Conservation (phyloP, 1,140 invertebrate genomes). For the Anagrus nilaparvatae region DNA sequence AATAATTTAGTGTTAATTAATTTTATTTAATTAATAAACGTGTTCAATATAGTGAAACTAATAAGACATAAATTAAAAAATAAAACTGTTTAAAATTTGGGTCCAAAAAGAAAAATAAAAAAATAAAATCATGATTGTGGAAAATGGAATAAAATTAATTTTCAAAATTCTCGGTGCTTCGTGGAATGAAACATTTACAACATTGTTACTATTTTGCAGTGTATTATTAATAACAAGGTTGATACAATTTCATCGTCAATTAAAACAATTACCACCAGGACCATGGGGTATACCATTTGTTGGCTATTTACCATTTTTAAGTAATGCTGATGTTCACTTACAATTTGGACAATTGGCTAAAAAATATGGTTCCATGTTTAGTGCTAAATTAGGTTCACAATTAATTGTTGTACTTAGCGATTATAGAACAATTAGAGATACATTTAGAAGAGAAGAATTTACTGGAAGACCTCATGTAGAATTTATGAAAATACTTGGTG, state of each 20-base stretch:
- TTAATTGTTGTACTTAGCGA: slow-evolving; percentile 77
- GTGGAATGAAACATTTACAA: slow-evolving; percentile 22
- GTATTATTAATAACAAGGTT: slow-evolving; percentile 40
- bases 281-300: slow-evolving; percentile 75
- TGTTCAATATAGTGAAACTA: no score
- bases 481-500: slow-evolving; percentile 75
- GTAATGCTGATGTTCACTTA: slow-evolving; percentile 64
- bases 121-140: slow-evolving; percentile 34
- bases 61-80: no score
- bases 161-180: slow-evolving; percentile 20
- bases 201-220: slow-evolving; percentile 44
- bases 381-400: slow-evolving; percentile 68
- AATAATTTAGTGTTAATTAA: no score
- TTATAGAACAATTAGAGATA: slow-evolving; percentile 70
- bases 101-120: no score
- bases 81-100: no score
- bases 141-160: slow-evolving; percentile 23
- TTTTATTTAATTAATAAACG: no score
- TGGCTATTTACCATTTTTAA: slow-evolving; percentile 72
- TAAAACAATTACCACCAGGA: slow-evolving; percentile 63
- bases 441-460: slow-evolving; percentile 75
- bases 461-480: slow-evolving; percentile 74
- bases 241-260: slow-evolving; percentile 45
- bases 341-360: slow-evolving; percentile 62
- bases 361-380: slow-evolving; percentile 72